Evolutionary conservation across 2,113 vertebrate species (phyloP).

Genomic region (Vicugna pacos): DNA sequence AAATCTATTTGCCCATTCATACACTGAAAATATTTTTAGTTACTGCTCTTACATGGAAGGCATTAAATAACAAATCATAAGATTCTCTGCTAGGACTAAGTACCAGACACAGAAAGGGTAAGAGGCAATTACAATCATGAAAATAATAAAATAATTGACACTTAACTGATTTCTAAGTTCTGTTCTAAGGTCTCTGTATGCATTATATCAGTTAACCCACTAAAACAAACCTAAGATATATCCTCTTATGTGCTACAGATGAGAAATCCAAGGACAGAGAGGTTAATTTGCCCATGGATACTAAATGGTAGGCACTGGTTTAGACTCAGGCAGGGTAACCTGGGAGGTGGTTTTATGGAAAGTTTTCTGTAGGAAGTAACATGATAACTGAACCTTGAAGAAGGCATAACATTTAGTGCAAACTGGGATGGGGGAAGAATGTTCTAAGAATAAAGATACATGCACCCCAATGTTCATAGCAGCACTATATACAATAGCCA

Average conservation of each 20-base stretch:
- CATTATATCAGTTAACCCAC: background rate
- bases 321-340: background rate
- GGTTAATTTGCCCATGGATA: background rate
- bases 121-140: background rate
- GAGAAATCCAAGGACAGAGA: background rate
- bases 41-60: background rate
- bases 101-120: background rate
- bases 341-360: background rate
- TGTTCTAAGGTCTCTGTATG: background rate
- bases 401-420: background rate
- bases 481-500: too few species aligned
- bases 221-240: background rate
- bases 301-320: background rate
- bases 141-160: background rate
- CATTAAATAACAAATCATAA: background rate
- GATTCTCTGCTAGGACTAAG: background rate
- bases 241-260: background rate
- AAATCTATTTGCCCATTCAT: background rate
- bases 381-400: background rate
- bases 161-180: constrained; percentile 14
- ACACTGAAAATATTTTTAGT: background rate
- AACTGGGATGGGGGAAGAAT: background rate
- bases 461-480: background rate
- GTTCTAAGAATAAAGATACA: background rate
- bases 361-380: background rate